Percentiles rank a stretch among this genome's conserved stretches.
Conservation (phyloP, 1,140 invertebrate species). For the Zaprionus gabonicus region DNA sequence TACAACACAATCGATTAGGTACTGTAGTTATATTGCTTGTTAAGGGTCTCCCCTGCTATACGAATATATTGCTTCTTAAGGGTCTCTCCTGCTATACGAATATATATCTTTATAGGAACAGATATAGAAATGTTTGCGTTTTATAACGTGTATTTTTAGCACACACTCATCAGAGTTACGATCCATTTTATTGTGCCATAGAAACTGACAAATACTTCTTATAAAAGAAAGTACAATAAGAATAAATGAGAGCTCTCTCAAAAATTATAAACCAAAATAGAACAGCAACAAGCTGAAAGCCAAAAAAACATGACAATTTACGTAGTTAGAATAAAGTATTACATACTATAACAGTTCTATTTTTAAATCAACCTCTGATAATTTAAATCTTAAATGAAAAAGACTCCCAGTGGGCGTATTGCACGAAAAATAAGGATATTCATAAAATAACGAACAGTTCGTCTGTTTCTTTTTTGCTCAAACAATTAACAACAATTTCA, state of each 20-base stretch:
- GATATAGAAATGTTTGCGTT: neutral
- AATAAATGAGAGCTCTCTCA: neutral
- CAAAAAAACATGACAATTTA: neutral
- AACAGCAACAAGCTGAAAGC: neutral
- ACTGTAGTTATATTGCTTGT: neutral
- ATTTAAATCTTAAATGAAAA: neutral
- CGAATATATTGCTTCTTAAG: neutral
- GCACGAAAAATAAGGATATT: neutral
- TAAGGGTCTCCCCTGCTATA: neutral
- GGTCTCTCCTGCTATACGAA: neutral
- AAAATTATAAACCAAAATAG: neutral
- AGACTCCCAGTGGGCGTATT: neutral
- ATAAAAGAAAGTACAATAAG: neutral
- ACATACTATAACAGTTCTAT: neutral
- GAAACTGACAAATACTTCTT: neutral
- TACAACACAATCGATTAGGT: conserved; percentile 1
- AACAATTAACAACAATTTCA: conserved; percentile 32
- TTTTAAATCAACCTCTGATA: neutral
- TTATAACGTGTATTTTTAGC: neutral
- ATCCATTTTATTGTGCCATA: neutral
- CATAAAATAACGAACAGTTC: neutral
- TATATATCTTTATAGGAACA: neutral
- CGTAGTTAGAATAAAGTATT: neutral
- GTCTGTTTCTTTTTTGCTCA: neutral
- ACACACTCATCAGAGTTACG: neutral